A percentile compares a stretch with the other conserved stretches of the same genome.
Evolutionary conservation across 2,113 vertebrate genomes (phyloP).

Genomic region (Synodontis membranacea): DNA sequence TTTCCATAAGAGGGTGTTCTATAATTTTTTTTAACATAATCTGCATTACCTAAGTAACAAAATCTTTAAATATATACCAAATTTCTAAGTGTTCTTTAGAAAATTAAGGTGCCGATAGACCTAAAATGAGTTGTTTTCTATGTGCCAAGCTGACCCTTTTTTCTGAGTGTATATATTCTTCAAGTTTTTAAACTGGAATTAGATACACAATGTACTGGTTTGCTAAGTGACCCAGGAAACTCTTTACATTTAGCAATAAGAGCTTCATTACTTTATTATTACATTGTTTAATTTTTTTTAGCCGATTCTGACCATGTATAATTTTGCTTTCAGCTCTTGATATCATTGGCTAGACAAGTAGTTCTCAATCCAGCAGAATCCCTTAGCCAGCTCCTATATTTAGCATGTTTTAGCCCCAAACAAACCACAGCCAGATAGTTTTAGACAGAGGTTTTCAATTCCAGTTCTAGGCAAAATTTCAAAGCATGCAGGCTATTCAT

Average conservation of each 20-base stretch:
- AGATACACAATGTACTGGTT: neutral
- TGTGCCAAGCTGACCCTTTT: neutral
- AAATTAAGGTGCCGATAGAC: neutral
- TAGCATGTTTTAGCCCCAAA: neutral
- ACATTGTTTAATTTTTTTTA: neutral
- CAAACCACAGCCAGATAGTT: neutral
- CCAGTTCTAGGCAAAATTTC: neutral
- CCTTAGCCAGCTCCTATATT: neutral
- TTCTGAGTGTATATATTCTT: neutral
- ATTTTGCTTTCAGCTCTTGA: neutral
- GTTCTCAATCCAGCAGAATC: neutral
- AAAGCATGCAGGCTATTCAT: neutral
- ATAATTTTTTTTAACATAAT: neutral
- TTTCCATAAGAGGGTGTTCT: neutral
- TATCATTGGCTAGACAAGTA: neutral
- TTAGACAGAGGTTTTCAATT: neutral
- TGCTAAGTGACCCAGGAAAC: neutral
- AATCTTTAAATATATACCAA: neutral
- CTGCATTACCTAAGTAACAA: neutral
- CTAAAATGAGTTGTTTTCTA: neutral
- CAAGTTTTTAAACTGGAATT: neutral
- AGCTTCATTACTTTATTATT: neutral
- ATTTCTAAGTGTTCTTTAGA: neutral
- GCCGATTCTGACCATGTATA: neutral
- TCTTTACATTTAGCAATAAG: neutral